A percentile compares a stretch with the other conserved stretches of the same genome.
Evolutionary conservation across 2,113 vertebrate genomes (phyloP).

Genomic region (Corythornis cristatus): DNA sequence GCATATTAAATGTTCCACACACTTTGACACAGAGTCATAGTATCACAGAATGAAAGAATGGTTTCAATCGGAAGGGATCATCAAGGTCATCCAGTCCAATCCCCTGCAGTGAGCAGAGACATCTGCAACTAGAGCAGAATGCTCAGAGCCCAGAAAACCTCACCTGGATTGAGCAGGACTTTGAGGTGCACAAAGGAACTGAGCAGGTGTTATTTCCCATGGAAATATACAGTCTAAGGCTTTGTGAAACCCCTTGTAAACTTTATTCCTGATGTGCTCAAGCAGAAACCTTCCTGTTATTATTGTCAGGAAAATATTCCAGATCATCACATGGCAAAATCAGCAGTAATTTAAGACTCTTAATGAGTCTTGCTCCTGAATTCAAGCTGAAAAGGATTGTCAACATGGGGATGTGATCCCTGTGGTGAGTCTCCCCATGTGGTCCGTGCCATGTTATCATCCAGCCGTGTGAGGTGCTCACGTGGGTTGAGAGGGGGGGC

Average conservation of each 20-base stretch:
- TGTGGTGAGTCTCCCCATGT: fast-evolving
- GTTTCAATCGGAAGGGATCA: no score
- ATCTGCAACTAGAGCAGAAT: no score
- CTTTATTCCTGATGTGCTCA: background rate
- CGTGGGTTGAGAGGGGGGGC: background rate
- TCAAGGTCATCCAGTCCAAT: no score
- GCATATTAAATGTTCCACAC: background rate
- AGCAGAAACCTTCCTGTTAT: background rate
- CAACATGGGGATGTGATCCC: background rate
- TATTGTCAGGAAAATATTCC: background rate
- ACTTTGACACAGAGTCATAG: no score
- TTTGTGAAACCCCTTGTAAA: background rate
- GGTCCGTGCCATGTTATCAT: fast-evolving
- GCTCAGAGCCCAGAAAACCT: no score
- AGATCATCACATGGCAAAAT: background rate
- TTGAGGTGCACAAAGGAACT: background rate
- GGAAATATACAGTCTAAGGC: background rate
- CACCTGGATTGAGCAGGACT: no score
- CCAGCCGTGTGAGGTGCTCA: background rate
- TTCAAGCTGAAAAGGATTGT: background rate
- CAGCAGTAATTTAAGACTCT: background rate
- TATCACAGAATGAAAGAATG: no score
- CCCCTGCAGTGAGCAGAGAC: no score
- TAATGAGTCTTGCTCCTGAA: background rate
- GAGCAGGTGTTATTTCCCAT: background rate